Base-by-base conservation (phyloP, 2,888 invertebrate species). In the Phalera bucephala region DNA sequence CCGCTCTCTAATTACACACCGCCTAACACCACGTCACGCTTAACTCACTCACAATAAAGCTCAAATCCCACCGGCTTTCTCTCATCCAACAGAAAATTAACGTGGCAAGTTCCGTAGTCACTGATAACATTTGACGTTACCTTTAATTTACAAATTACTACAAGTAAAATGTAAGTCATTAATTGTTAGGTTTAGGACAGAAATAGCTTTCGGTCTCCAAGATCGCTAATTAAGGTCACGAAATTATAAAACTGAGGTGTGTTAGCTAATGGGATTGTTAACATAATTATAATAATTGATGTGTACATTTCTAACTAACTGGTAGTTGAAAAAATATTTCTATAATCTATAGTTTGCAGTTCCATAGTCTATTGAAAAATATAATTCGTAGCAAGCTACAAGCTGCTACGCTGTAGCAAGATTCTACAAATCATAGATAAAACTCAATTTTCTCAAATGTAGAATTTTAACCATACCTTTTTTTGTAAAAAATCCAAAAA, bases 81-180 rank as follows among this genome's bases (percentile, higher is more conserved):
- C 2, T 42, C 37, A 3, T 3, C 8, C 17, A 12, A 13, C 45
- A 1, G 63, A 40, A 65, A 43, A 47, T 37, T 34, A 40, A 40
- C 28, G 40, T 52, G 58, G 66, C 37, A 41, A 50, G 58, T 56
- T 53, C 57, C 57, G 54, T 46, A 54, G 46, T 52, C 48, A 54
- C 52, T 65, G 64, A 63, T 64, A 66, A 57, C 53, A 60, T 51
- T 61, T 63, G 57, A 64, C 59, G 48, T 58, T 66, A 62, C 59
- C 69, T 72, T 74, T 69, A 74, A 70, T 75, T 72, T 70, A 68
- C 66, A 70, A 71, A 73, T 72, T 70, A 73, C 68, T 64, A 64
- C 63, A 66, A 62, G 65, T 60, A 63, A 64, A 64, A 61, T 64
- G 48, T 48, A 54, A 46, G 47, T 59, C 34, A 62, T 57, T 64